Evolutionary conservation across 2,888 invertebrate species (phyloP).

Genomic region (Timandra comae): DNA sequence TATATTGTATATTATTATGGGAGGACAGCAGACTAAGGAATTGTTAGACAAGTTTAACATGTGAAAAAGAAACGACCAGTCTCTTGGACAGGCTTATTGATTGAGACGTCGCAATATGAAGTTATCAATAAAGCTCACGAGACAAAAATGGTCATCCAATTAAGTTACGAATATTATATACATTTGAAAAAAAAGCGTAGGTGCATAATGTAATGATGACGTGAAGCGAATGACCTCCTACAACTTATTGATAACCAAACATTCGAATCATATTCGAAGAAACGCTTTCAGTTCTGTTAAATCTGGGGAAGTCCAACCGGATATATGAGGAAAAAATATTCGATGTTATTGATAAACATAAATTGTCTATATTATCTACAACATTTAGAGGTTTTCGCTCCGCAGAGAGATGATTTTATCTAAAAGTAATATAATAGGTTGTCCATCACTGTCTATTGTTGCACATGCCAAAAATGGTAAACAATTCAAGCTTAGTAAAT

Average conservation of each 20-base stretch:
- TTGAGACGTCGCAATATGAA: constrained; percentile 5
- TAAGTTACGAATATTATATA: constrained; percentile 6
- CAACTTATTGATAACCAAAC: constrained; percentile 43
- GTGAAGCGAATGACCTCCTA: constrained; percentile 34
- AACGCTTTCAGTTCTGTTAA: constrained; percentile 53
- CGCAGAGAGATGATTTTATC: too few relatives aligned
- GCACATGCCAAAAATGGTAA: too few relatives aligned
- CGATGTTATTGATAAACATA: too few relatives aligned
- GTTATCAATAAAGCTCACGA: constrained; percentile 6
- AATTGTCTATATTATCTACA: too few relatives aligned
- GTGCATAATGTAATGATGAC: constrained; percentile 21
- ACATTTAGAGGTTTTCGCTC: too few relatives aligned
- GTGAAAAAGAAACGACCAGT: too few relatives aligned
- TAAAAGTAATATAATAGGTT: too few relatives aligned
- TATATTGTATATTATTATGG: constrained; percentile 4
- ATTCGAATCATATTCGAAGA: constrained; percentile 53
- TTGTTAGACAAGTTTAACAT: too few relatives aligned
- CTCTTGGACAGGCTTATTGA: too few relatives aligned
- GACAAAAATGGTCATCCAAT: constrained; percentile 1
- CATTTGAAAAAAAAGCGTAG: constrained; percentile 9
- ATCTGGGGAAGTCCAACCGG: constrained; percentile 37
- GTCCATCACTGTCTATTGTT: too few relatives aligned
- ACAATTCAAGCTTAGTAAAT: too few relatives aligned
- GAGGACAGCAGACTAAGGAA: not conserved
- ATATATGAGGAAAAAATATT: constrained; percentile 44